Conservation (phyloP, 2,888 invertebrate genomes). For the Eupithecia pulchellata region DNA sequence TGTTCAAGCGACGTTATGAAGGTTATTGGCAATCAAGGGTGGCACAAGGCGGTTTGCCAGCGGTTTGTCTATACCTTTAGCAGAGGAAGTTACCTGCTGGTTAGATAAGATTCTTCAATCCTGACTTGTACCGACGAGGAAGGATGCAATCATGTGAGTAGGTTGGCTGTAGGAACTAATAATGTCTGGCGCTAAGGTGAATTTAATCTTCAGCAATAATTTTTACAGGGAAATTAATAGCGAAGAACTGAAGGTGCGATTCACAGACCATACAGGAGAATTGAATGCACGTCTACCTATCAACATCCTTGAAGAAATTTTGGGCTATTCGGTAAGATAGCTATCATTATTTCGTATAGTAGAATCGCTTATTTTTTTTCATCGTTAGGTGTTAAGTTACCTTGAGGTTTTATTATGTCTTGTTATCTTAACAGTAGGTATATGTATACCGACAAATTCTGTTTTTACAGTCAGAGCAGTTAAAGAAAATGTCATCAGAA, state of each 20-base stretch:
- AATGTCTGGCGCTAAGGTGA: no score
- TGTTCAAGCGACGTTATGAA: neutral
- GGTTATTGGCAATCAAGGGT: neutral
- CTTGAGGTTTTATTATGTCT: neutral
- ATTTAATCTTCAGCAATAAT: neutral
- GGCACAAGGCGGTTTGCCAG: neutral
- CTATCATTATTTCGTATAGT: neutral
- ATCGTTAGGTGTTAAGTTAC: neutral
- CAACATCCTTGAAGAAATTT: conserved; percentile 84
- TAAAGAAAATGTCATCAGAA: conserved; percentile 79
- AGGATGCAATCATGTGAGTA: no score
- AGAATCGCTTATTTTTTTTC: neutral
- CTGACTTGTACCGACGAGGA: no score
- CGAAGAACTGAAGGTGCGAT: conserved; percentile 86
- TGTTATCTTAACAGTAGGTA: neutral
- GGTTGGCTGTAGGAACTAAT: no score
- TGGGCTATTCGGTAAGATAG: conserved; percentile 84
- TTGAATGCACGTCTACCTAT: conserved; percentile 85
- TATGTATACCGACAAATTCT: neutral
- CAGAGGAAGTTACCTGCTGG: neutral
- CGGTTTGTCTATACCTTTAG: neutral
- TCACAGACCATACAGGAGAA: conserved; percentile 90
- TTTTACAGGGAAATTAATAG: conserved; percentile 15
- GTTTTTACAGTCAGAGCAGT: conserved; percentile 75
- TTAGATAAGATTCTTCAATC: no score